phyloP scores from a whole-genome alignment of 2,797 vertebrate genomes.

The Hemitrygon akajei region DNA sequence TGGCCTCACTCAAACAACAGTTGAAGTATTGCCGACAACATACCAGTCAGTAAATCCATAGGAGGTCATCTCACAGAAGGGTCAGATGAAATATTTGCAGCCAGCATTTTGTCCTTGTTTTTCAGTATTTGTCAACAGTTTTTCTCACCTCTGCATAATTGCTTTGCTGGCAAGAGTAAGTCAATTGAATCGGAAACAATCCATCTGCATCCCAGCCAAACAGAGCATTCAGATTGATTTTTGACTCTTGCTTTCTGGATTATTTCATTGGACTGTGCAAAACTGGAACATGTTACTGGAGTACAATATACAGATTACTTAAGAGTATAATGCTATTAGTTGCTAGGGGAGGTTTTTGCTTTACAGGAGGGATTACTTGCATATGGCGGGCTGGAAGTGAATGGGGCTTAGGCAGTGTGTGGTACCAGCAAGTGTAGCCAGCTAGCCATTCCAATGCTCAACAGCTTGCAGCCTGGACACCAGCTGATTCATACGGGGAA shows the following conservation, averaged over 20 bases:
- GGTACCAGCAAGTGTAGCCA: not conserved
- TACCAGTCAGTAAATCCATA: no score
- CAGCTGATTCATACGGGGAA: not conserved
- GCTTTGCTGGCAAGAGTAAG: not conserved
- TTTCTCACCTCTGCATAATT: no score
- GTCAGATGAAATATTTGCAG: no score
- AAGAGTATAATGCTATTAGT: not conserved
- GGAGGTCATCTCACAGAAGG: no score
- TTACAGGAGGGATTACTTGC: not conserved
- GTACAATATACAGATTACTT: not conserved
- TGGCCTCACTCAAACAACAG: no score
- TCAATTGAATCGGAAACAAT: not conserved
- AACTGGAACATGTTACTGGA: not conserved
- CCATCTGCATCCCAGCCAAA: not conserved
- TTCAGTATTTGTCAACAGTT: no score
- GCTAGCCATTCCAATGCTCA: not conserved
- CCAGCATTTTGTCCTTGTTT: no score
- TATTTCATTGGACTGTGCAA: not conserved
- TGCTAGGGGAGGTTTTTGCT: not conserved
- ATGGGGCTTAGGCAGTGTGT: not conserved
- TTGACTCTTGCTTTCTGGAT: not conserved
- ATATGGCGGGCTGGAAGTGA: not conserved
- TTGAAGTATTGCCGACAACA: no score
- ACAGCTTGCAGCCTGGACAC: not conserved
- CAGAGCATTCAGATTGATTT: not conserved